These are phyloP conservation scores for Plodia interpunctella DNA, from an alignment of 1,140 invertebrate species.

Conservation along the genomic window DNA sequence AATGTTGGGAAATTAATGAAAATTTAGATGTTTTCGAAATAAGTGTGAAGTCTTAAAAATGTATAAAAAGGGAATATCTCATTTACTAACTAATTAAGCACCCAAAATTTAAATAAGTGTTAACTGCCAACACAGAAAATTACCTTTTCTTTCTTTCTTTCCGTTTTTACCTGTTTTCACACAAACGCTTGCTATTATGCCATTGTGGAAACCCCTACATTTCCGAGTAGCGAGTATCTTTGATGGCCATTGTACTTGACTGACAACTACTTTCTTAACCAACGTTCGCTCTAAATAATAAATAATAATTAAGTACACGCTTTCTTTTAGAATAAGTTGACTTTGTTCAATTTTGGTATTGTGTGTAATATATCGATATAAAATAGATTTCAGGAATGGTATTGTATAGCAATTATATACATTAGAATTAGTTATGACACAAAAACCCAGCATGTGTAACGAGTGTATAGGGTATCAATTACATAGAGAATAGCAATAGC, in stretches of 20 bases:
- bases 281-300: not conserved
- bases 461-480: too few relatives aligned
- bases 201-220: conserved; percentile 29
- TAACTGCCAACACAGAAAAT: conserved; percentile 20
- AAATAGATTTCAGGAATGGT: too few relatives aligned
- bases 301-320: too few relatives aligned
- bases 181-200: conserved; percentile 25
- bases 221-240: conserved; percentile 27
- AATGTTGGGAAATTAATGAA: not conserved
- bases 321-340: too few relatives aligned
- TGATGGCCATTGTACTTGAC: conserved; percentile 34
- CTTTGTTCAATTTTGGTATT: too few relatives aligned
- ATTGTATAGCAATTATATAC: too few relatives aligned
- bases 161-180: conserved; percentile 24
- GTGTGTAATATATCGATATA: too few relatives aligned
- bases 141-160: conserved; percentile 22
- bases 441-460: too few relatives aligned
- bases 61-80: conserved; percentile 8
- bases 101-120: conserved; percentile 19
- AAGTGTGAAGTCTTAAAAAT: not conserved
- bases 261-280: conserved; percentile 13
- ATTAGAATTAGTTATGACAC: too few relatives aligned
- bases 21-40: not conserved
- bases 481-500: too few relatives aligned
- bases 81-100: conserved; percentile 25